Percentiles rank a stretch among this genome's conserved stretches.
Conservation (phyloP, 2,113 vertebrate species). For the Turnix velox region DNA sequence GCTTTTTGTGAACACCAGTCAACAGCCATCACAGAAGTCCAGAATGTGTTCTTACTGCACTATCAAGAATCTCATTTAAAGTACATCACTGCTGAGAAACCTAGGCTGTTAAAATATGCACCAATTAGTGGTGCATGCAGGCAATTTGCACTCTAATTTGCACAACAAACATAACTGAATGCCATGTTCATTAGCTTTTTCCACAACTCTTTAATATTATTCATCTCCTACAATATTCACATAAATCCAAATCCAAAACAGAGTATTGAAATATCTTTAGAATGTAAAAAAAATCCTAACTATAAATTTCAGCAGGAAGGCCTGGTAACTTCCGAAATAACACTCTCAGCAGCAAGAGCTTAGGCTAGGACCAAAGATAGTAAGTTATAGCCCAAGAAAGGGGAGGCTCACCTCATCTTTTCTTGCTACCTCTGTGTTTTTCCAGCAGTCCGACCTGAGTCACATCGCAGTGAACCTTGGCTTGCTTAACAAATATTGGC, state of each 20-base stretch:
- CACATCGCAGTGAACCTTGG: not conserved
- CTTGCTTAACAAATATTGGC: not conserved
- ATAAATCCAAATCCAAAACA: not conserved
- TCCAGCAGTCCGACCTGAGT: not conserved
- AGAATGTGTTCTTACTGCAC: not conserved
- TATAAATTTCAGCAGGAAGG: not conserved
- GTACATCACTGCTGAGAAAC: not conserved
- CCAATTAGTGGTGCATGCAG: not conserved
- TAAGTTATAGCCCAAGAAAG: not conserved
- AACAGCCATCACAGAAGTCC: rapidly evolving
- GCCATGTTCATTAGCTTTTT: not conserved
- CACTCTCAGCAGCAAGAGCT: not conserved
- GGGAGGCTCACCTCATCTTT: not conserved
- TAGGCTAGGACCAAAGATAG: not conserved
- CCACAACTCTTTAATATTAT: not conserved
- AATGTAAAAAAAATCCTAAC: not conserved
- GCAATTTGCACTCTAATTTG: not conserved
- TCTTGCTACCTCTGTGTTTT: not conserved
- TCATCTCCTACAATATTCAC: not conserved
- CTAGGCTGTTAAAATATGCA: not conserved
- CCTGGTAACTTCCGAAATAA: rapidly evolving
- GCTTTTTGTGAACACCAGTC: not conserved
- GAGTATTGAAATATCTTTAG: not conserved
- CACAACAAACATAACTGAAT: not conserved
- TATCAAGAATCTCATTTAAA: not conserved